These are phyloP conservation scores for Notothenia rossii DNA, from an alignment of 2,113 vertebrate species.

Conservation along the genomic window DNA sequence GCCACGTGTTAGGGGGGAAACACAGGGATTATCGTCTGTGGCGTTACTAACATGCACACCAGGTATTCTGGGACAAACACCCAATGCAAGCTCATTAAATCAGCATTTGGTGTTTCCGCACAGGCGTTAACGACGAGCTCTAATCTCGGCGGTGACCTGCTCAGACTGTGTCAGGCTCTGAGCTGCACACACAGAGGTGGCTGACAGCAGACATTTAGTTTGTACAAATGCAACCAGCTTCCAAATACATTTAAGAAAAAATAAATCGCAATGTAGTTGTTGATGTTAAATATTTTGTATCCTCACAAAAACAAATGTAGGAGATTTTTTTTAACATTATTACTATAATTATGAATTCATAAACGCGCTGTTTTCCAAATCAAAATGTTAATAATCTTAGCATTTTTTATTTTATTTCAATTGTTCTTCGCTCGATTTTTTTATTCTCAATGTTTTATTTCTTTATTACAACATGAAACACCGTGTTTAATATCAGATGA, in stretches of 20 bases:
- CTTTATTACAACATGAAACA: neutral
- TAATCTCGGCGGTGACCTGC: constrained; percentile 74
- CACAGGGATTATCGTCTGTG: constrained; percentile 65
- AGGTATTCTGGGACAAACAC: constrained; percentile 78
- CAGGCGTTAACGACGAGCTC: constrained; percentile 76
- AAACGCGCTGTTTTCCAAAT: neutral
- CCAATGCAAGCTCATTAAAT: constrained; percentile 79
- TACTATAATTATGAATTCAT: neutral
- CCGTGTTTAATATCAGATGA: neutral
- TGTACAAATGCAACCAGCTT: neutral
- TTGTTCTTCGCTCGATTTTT: neutral
- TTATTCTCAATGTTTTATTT: neutral
- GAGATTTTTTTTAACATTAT: neutral
- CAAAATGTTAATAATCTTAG: neutral
- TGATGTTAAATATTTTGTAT: neutral
- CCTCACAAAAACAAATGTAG: neutral
- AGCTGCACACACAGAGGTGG: neutral
- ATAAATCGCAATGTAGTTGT: neutral
- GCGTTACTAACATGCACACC: constrained; percentile 70
- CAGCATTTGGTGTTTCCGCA: constrained; percentile 73
- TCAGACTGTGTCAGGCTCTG: constrained; percentile 56
- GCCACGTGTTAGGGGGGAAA: constrained; percentile 51
- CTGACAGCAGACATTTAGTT: too few relatives aligned
- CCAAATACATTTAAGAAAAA: neutral
- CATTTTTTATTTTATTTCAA: neutral